These are phyloP conservation scores for Notolabrus celidotus DNA, from an alignment of 2,797 vertebrate genomes.

Conservation along the genomic window DNA sequence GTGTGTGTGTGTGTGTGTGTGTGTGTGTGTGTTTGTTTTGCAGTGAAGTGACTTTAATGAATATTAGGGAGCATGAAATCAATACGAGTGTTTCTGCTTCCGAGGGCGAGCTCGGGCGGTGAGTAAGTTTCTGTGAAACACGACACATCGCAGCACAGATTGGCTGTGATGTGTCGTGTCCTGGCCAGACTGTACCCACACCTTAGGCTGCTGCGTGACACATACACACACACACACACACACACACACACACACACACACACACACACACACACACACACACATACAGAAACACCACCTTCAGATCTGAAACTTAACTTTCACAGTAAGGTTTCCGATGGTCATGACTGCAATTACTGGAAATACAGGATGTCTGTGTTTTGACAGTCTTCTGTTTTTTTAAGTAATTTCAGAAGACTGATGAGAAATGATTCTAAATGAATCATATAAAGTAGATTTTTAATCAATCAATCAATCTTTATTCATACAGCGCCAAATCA, in stretches of 20 bases:
- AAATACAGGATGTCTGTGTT: no score
- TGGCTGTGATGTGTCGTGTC: conserved; percentile 57
- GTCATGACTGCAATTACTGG: neutral
- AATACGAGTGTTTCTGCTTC: conserved; percentile 35
- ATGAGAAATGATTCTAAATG: no score
- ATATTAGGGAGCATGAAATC: conserved; percentile 53
- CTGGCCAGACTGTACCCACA: conserved; percentile 64
- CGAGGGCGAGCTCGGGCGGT: conserved; percentile 23
- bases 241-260: conserved; percentile 29
- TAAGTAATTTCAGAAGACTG: no score
- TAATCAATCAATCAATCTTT: no score
- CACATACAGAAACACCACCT: conserved; percentile 29
- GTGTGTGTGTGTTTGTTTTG: conserved; percentile 3
- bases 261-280: conserved; percentile 25
- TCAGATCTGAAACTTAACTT: conserved; percentile 26
- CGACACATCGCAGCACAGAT: conserved; percentile 63
- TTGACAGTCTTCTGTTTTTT: no score
- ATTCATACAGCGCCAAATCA: no score
- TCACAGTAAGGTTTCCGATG: neutral
- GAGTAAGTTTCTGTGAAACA: conserved; percentile 57
- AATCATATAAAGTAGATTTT: no score
- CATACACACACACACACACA: conserved; percentile 20
- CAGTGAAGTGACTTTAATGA: conserved; percentile 49
- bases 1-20: neutral
- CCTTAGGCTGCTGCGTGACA: conserved; percentile 46